Evolutionary conservation across 1,140 invertebrate species (phyloP), one percentile per base, ranked within the genome.

Genomic region (Helicorthomorpha holstii): DNA sequence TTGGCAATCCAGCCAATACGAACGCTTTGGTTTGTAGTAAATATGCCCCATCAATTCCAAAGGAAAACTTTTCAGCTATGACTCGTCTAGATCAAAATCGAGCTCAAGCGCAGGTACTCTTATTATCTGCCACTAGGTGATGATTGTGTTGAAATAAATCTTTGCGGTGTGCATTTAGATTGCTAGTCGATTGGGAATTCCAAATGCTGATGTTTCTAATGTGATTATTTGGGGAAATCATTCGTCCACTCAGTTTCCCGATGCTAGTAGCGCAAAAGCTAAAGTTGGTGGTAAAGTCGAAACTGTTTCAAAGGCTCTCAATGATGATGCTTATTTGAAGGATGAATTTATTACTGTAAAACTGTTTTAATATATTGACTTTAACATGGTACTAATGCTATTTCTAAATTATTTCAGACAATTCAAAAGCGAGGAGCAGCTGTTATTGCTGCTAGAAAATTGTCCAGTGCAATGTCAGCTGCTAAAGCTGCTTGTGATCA

Each of bases 211-310:
- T 61, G 81, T 98, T 1, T 79, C 78, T 58, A 95, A 96, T 66
- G 82, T 94, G 3, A 86, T 94, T 52, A 98, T 99, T 63, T 99
- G 96, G 96, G 96, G 96, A 24, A 99, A 99, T 69, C 96, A 99
- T 64, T 98, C 93, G 0, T 91, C 90, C 3, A 99, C 96, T 2
- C 95, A 98, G 71, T 98, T 88, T 68, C 95, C 96, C 21, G 95
- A 99, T 78, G 83, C 85, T 12, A 73, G 75, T n/a, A 82, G 93
- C 66, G 92, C 91, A 48, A 67, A 73, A 41, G 87, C 89, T 3
- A 66, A 52, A 14, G 51, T 68, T 64, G 59, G 69, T 65, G 61
- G 74, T 66, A 26, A 78, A 73, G 61, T 59, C 14, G 60, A 69
- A 16, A 57, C 75, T 2, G 82, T 87, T 2, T 64, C 73, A n/a